These are phyloP conservation scores for Lydus trimaculatus DNA, from an alignment of 2,888 invertebrate species.

Conservation along the genomic window DNA sequence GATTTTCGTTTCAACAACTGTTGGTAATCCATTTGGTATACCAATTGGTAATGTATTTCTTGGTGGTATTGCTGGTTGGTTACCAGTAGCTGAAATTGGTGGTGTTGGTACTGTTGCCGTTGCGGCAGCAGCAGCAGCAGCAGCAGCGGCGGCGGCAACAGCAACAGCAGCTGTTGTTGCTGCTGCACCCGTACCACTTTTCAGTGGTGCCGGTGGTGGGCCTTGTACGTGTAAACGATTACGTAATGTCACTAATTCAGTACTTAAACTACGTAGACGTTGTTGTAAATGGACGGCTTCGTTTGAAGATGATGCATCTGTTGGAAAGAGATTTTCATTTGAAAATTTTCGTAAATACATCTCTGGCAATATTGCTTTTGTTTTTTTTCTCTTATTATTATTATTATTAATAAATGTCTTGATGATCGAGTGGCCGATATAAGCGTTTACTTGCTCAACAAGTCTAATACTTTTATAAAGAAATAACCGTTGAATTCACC, in stretches of 20 bases:
- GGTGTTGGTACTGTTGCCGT: neutral
- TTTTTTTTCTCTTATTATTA: neutral
- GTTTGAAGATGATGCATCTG: slow-evolving; percentile 94
- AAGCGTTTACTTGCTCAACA: slow-evolving; percentile 19
- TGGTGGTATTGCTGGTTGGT: slow-evolving; percentile 59
- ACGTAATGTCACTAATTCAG: slow-evolving; percentile 89
- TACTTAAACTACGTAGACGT: slow-evolving; percentile 87
- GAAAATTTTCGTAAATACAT: neutral
- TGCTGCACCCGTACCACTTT: slow-evolving; percentile 51
- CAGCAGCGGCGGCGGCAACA: slow-evolving; percentile 34
- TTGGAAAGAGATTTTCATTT: neutral
- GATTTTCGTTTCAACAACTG: slow-evolving; percentile 33
- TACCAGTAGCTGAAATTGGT: slow-evolving; percentile 51
- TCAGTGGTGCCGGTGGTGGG: slow-evolving; percentile 59
- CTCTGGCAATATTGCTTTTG: slow-evolving; percentile 6
- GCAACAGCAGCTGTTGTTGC: neutral
- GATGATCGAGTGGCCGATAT: slow-evolving; percentile 29
- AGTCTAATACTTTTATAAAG: slow-evolving; percentile 21
- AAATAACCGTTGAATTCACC: slow-evolving; percentile 21
- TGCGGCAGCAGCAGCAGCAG: slow-evolving; percentile 55
- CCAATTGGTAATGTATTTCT: slow-evolving; percentile 42
- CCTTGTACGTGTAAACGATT: slow-evolving; percentile 86
- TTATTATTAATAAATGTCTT: slow-evolving; percentile 13
- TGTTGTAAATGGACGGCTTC: slow-evolving; percentile 94
- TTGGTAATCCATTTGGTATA: slow-evolving; percentile 21